Evolutionary conservation across 1,140 invertebrate species (phyloP).

Genomic region (Tetragnatha versicolor): DNA sequence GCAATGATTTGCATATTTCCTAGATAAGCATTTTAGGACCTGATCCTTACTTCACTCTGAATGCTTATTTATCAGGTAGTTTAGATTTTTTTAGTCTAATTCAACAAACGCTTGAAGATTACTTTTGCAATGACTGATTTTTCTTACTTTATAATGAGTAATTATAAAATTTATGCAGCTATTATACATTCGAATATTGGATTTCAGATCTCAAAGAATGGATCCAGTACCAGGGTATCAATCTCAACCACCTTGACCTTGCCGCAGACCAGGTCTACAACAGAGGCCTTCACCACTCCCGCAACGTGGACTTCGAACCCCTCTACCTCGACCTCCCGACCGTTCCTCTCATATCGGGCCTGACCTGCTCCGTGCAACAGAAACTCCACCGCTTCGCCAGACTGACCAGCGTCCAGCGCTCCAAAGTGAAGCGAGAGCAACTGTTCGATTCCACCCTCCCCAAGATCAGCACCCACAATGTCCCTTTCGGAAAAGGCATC

Average conservation of each 20-base stretch:
- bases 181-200: no score
- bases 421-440: slow-evolving; percentile 57
- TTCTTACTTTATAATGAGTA: no score
- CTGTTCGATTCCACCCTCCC: slow-evolving; percentile 47
- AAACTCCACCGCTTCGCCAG: slow-evolving; percentile 53
- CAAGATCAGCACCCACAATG: slow-evolving; percentile 56
- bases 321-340: slow-evolving; percentile 50
- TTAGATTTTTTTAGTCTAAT: no score
- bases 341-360: slow-evolving; percentile 51
- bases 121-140: no score
- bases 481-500: slow-evolving; percentile 74
- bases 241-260: slow-evolving; percentile 55
- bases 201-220: slow-evolving; percentile 56
- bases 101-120: no score
- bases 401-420: slow-evolving; percentile 52
- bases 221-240: slow-evolving; percentile 57
- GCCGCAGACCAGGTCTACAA: slow-evolving; percentile 39
- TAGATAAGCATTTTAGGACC: no score
- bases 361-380: slow-evolving; percentile 50
- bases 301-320: slow-evolving; percentile 9
- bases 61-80: no score
- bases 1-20: no score
- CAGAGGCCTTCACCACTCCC: background rate
- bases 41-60: no score
- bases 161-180: no score